Base-by-base conservation (phyloP, 37 sponge, comb jelly and placozoan genomes). In the Beroe ovata region DNA sequence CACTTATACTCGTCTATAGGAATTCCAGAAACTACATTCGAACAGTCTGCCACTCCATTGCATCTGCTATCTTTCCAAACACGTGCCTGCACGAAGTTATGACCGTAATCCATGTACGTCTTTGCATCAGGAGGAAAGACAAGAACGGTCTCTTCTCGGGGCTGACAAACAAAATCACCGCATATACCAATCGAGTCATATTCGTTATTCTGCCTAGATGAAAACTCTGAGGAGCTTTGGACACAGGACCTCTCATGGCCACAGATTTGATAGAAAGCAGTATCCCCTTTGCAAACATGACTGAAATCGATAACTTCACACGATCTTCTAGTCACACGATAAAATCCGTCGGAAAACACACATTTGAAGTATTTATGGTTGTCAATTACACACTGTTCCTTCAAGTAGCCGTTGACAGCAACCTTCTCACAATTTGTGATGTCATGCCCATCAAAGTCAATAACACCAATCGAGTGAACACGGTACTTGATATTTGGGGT, bases 281-380 rank as follows among this genome's bases (percentile, higher is more conserved):
- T 21, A 35, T 69, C 71, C 21, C 38, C 38, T 8, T 8, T 6
- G 20, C 71, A 69, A 2, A 21, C 20, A 8, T 35, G 71, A 8
- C 21, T 69, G 71, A 69, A 69, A 8, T 11, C 4, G 21, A 25
- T 21, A 6, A 33, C 18, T 29, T 14, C 38, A 38, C 71, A 29
- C 4, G 38, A 69, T 28, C 38, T 16, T 29, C 32, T 69, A 36
- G 1, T 14, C 3, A 69, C 8, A 35, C 38, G 18, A 35, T 69
- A 69, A 35, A 69, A 69, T 6, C 38, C 26, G 4, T 69, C 19
- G 71, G 71, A 69, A 8, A 29, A 36, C 1, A 14, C 4, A 35
- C 71, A 69, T 35, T 69, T 69, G 71, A 36, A 69, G 38, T 69
- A 69, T 6, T 38, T 25, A 14, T 69, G 38, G 71, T 69, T 69